Conservation (phyloP, 1,140 invertebrate genomes). For the Muscidifurax raptorellus region DNA sequence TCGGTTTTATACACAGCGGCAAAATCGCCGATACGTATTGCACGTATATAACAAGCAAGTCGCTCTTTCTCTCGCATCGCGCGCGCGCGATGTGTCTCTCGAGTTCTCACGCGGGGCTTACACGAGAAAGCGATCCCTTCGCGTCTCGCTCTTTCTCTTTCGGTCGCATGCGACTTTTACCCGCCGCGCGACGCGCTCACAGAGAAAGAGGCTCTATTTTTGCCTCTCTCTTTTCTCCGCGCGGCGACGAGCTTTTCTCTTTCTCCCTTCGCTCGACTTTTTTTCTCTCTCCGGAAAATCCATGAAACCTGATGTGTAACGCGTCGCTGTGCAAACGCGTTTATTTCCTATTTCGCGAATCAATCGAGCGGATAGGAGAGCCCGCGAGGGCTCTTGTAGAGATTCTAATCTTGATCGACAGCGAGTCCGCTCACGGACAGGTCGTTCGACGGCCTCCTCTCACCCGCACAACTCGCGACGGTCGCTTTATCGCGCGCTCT, state of each 20-base stretch:
- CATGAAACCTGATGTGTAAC: neutral
- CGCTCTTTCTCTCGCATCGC: neutral
- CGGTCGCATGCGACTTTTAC: constrained; percentile 30
- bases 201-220: neutral
- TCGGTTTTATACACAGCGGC: constrained; percentile 14
- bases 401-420: constrained; percentile 1
- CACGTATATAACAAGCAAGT: neutral
- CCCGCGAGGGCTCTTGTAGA: neutral
- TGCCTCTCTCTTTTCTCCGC: constrained; percentile 25
- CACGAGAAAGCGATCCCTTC: constrained; percentile 62
- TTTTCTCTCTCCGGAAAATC: constrained; percentile 4
- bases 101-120: constrained; percentile 65
- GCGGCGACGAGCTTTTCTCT: too few species aligned
- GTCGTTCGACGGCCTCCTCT: neutral
- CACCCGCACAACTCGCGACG: neutral
- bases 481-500: constrained; percentile 1
- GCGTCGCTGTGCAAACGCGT: neutral
- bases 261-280: constrained; percentile 16
- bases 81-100: constrained; percentile 18
- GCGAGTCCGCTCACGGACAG: neutral
- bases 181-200: neutral
- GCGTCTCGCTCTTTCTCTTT: constrained; percentile 51
- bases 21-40: constrained; percentile 20
- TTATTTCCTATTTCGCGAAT: neutral
- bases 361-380: neutral